Evolutionary conservation across 2,888 invertebrate genomes (phyloP).

Genomic region (Chrysopilus asiliformis): DNA sequence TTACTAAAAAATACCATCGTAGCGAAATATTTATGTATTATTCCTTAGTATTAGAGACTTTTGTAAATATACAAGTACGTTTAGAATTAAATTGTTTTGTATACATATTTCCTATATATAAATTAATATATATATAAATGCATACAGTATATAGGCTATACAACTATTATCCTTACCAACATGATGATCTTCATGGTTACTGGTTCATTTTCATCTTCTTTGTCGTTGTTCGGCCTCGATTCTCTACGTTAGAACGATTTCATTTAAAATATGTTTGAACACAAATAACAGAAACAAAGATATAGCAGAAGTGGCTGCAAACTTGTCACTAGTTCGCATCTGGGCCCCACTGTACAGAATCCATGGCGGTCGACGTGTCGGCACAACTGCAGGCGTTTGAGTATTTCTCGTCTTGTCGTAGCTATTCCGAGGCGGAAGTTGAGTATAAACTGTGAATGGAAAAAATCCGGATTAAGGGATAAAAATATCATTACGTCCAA

Average conservation of each 20-base stretch:
- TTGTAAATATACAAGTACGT: no score
- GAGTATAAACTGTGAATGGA: slow-evolving; percentile 24
- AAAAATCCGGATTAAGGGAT: background rate
- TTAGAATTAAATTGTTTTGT: no score
- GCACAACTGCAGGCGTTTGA: slow-evolving; percentile 23
- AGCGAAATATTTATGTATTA: no score
- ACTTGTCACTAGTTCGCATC: slow-evolving; percentile 14
- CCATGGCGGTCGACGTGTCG: slow-evolving; percentile 31
- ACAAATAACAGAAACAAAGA: slow-evolving; percentile 11
- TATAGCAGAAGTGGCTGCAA: slow-evolving; percentile 14
- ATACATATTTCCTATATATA: no score
- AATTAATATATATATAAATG: no score
- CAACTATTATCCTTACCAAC: no score
- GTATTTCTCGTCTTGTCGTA: slow-evolving; percentile 26
- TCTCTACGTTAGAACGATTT: slow-evolving; percentile 4
- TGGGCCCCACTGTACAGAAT: slow-evolving; percentile 23
- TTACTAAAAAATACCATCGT: no score
- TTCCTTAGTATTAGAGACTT: no score
- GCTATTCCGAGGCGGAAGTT: slow-evolving; percentile 27
- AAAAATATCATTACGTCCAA: background rate
- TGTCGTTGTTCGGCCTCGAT: slow-evolving; percentile 1
- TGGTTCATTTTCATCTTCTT: no score
- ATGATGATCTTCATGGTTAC: no score
- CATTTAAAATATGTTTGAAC: slow-evolving; percentile 13
- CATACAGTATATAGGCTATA: no score